Base-by-base conservation (phyloP, 2,797 vertebrate genomes). In the Pelodytes ibericus region DNA sequence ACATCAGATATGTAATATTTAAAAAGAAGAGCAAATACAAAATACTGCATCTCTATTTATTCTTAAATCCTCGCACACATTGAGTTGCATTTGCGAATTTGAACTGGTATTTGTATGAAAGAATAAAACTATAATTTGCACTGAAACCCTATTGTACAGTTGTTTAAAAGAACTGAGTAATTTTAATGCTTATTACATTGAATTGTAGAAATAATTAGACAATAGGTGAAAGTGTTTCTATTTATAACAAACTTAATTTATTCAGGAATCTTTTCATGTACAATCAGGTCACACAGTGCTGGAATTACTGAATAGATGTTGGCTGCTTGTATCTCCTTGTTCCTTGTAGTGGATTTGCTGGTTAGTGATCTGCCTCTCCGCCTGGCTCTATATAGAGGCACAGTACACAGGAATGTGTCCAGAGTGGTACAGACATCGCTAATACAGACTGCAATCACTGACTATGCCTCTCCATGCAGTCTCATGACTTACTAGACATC, bases 381-480 rank as follows among this genome's bases (percentile, higher is more conserved):
- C 93, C 92, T 93, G 94, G 92, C 92, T 94, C 93, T 90, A 90
- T 88, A 91, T 88, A 89, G 91, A 86, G 86, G 82, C 88, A 88
- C 92, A 89, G 87, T 84, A 87, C 88, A 90, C 87, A 92, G 94
- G 94, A 93, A 91, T 93, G 93, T 92, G 89, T 87, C 88, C 87
- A 79, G 92, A 90, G 91, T 96, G 95, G 95, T 94, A 97, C 94
- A 93, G 95, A 97, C 92, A 91, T 97, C 94, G 88, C 96, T 92
- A 90, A 90, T 85, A 87, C 92, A 94, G 92, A 92, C 91, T 84
- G 88, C 88, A 74, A 87, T 89, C 91, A 83, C 92, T 85, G 85
- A 88, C 85, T 89, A 86, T 92, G 90, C 87, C 90, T 93, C 91
- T 91, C 90, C 93, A 89, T 76, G 84, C 87, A 86, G 92, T 93